A percentile compares a stretch with the other conserved stretches of the same genome.
These are phyloP conservation scores for Ptiloglossa arizonensis DNA, from an alignment of 1,140 invertebrate species.

Conservation along the genomic window DNA sequence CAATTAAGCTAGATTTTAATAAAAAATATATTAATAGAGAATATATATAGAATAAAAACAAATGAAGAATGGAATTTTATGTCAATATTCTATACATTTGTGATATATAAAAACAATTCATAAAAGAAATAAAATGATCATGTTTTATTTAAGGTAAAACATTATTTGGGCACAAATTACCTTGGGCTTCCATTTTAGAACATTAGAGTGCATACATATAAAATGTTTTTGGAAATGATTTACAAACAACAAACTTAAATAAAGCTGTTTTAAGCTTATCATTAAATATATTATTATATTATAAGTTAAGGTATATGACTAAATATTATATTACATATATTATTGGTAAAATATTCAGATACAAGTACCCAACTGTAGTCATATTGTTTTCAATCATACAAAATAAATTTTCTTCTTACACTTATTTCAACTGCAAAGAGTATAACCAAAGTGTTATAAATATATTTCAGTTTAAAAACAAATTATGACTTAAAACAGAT, in stretches of 20 bases:
- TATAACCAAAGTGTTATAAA: neutral
- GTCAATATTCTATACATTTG: slow-evolving; percentile 59
- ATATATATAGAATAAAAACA: slow-evolving; percentile 46
- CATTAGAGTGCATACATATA: slow-evolving; percentile 11
- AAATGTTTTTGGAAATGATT: slow-evolving; percentile 13
- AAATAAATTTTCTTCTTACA: slow-evolving; percentile 18
- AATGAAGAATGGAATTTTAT: slow-evolving; percentile 43
- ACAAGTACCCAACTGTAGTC: slow-evolving; percentile 15
- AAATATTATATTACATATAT: slow-evolving; percentile 23
- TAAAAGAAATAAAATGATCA: slow-evolving; percentile 34
- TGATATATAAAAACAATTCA: slow-evolving; percentile 47
- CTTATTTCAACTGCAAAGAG: neutral
- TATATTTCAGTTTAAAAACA: neutral
- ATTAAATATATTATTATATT: slow-evolving; percentile 1
- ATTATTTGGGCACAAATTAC: slow-evolving; percentile 44
- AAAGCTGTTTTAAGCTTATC: slow-evolving; percentile 1
- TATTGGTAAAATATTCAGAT: slow-evolving; percentile 10
- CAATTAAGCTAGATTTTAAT: slow-evolving; percentile 32
- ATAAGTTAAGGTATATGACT: slow-evolving; percentile 21
- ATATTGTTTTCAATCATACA: slow-evolving; percentile 7
- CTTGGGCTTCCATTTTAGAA: slow-evolving; percentile 53
- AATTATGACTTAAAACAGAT: too few species aligned
- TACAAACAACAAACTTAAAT: slow-evolving; percentile 18
- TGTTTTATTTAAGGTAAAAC: slow-evolving; percentile 42
- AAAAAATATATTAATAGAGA: slow-evolving; percentile 44